phyloP scores from a whole-genome alignment of 2,797 vertebrate genomes.

The Etheostoma perlongum region DNA sequence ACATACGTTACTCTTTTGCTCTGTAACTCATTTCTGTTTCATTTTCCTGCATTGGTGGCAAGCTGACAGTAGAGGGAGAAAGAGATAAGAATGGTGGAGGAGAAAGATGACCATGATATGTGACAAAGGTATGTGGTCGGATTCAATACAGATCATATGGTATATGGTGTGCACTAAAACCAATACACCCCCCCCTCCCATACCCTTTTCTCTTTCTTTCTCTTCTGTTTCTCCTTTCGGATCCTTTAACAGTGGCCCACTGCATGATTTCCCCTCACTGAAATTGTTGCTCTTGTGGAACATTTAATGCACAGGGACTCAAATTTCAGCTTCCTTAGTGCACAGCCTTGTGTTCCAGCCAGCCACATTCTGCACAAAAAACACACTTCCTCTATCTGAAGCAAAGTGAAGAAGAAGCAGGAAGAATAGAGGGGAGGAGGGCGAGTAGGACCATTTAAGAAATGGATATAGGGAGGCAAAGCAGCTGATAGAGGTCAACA shows the following conservation, averaged over 20 bases:
- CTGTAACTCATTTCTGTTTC: neutral
- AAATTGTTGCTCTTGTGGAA: constrained; percentile 86
- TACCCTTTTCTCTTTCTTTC: constrained; percentile 8
- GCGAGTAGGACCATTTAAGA: constrained; percentile 11
- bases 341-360: constrained; percentile 76
- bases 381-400: constrained; percentile 81
- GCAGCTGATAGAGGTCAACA: constrained; percentile 29
- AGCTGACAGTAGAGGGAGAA: constrained; percentile 46
- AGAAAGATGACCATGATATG: constrained; percentile 4
- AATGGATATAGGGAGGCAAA: constrained; percentile 26
- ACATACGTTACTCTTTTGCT: neutral
- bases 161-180: constrained; percentile 17
- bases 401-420: constrained; percentile 55
- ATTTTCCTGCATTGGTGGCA: constrained; percentile 2
- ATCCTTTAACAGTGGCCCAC: constrained; percentile 59
- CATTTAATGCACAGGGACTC: constrained; percentile 84
- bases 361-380: constrained; percentile 83
- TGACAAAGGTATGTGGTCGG: constrained; percentile 39
- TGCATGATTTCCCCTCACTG: constrained; percentile 75
- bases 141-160: constrained; percentile 7
- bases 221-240: neutral
- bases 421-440: constrained; percentile 8
- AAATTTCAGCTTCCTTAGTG: constrained; percentile 77
- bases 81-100: constrained; percentile 9
- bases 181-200: neutral